Evolutionary conservation across 2,888 invertebrate genomes (phyloP), one percentile per base, ranked within the genome.

Genomic region (Thecocarcelia acutangulata): DNA sequence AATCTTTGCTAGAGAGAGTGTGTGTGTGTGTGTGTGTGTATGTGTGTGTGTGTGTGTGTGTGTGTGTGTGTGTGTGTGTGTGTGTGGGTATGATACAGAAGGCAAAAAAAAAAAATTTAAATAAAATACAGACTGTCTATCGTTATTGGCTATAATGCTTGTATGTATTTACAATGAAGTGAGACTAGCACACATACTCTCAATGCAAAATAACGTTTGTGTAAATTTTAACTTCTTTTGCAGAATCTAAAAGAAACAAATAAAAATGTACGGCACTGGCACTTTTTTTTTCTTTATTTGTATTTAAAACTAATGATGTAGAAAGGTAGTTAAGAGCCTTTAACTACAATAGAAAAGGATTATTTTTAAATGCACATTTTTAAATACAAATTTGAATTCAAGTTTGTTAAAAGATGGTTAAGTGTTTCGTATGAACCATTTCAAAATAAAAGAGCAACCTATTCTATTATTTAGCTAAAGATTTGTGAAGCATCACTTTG

Each of bases 241-340:
- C 24, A 6, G 1, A 33, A 9, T 3, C 3, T 33, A 8, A 6
- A 33, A n/a, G n/a, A 24, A n/a, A 28, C 9, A 61, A 13, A 69
- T 6, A 46, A 33, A n/a, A 48, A 37, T 44, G 37, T 11, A 64
- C n/a, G 48, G 12, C 2, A 40, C 40, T 44, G 44, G 61, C 37
- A 58, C 40, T 78, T 48, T 33, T 13, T 17, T 15, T 17, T 15
- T 68, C 1, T 9, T 56, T 54, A 24, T 61, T 73, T 66, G 33
- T 59, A 76, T 73, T 76, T 13, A 58, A 77, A 77, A 77, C 68
- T 77, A 81, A 77, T 81, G 73, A 77, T 64, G 68, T 37, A 77
- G 77, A 81, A 77, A 77, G 52, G 54, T 58, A 68, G 72, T 81
- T 76, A 76, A 81, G 72, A 76, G 61, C 21, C 61, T 52, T 69